Conservation (phyloP, 1,140 invertebrate species). For the Lysiphlebus fabarum region DNA sequence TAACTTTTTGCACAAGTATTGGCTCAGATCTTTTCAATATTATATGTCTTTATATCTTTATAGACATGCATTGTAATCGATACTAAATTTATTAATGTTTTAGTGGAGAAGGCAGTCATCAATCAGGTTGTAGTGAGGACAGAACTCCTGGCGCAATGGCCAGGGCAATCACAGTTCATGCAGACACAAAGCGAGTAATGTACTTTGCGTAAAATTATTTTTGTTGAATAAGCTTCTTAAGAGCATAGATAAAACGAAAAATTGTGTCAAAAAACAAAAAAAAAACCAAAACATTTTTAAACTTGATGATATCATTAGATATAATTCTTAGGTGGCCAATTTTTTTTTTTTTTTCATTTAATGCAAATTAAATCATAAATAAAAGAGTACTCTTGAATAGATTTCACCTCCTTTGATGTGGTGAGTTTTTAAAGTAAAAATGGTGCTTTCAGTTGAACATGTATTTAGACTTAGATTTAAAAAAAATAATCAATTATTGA, state of each 20-base stretch:
- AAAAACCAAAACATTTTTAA: slow-evolving; percentile 30
- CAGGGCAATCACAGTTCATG: slow-evolving; percentile 97
- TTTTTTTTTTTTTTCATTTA: slow-evolving; percentile 29
- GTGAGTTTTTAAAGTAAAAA: slow-evolving; percentile 30
- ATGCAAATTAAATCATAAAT: background rate
- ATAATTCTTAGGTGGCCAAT: slow-evolving; percentile 35
- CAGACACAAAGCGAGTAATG: slow-evolving; percentile 98
- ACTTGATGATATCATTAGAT: slow-evolving; percentile 18
- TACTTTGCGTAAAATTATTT: slow-evolving; percentile 85
- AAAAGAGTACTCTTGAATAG: background rate
- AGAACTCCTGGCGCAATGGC: slow-evolving; percentile 96
- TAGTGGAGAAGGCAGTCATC: slow-evolving; percentile 94
- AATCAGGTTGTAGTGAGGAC: slow-evolving; percentile 96
- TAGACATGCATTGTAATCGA: no score
- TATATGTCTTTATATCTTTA: no score
- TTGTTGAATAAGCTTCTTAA: background rate
- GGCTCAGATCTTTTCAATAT: no score
- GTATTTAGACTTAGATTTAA: slow-evolving; percentile 28
- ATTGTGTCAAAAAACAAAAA: slow-evolving; percentile 8
- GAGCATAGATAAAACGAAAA: slow-evolving; percentile 8
- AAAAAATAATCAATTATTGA: background rate
- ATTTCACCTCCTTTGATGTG: background rate
- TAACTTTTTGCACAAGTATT: no score
- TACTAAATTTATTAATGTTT: slow-evolving; percentile 53
- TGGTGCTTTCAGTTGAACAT: slow-evolving; percentile 47